Evolutionary conservation across 2,797 vertebrate genomes (phyloP).

Genomic region (Megalops cyprinoides): DNA sequence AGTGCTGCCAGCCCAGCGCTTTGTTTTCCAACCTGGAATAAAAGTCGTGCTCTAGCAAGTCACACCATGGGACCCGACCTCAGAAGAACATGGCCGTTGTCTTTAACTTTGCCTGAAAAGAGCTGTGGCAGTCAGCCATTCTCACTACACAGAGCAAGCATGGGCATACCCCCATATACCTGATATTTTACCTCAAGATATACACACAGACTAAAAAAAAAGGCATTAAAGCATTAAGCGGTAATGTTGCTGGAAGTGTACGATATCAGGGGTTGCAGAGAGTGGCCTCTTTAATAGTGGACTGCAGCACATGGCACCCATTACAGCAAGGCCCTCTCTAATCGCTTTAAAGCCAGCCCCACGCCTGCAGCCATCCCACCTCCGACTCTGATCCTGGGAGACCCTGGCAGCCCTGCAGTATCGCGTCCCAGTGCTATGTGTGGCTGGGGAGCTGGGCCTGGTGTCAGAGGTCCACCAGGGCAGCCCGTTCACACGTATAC

Average conservation of each 20-base stretch:
- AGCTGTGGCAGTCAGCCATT: not conserved
- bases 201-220: slow-evolving; percentile 62
- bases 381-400: slow-evolving; percentile 56
- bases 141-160: not conserved
- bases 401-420: slow-evolving; percentile 29
- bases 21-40: slow-evolving; percentile 19
- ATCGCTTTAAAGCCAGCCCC: slow-evolving; percentile 77
- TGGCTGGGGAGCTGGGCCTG: slow-evolving; percentile 4
- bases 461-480: slow-evolving; percentile 77
- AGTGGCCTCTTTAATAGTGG: slow-evolving; percentile 69
- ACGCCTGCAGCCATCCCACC: slow-evolving; percentile 77
- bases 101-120: not conserved
- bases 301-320: slow-evolving; percentile 82
- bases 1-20: slow-evolving; percentile 15
- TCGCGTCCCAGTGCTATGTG: slow-evolving; percentile 70
- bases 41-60: not conserved
- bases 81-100: not conserved
- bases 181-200: slow-evolving; percentile 70
- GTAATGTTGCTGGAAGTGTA: slow-evolving; percentile 83
- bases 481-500: slow-evolving; percentile 75
- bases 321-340: slow-evolving; percentile 77
- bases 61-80: not conserved
- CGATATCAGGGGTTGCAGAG: slow-evolving; percentile 64
- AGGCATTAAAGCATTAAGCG: slow-evolving; percentile 79
- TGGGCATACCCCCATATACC: slow-evolving; percentile 67